These are phyloP conservation scores for Dryocosmus kuriphilus DNA, from an alignment of 2,888 invertebrate species.

Conservation along the genomic window DNA sequence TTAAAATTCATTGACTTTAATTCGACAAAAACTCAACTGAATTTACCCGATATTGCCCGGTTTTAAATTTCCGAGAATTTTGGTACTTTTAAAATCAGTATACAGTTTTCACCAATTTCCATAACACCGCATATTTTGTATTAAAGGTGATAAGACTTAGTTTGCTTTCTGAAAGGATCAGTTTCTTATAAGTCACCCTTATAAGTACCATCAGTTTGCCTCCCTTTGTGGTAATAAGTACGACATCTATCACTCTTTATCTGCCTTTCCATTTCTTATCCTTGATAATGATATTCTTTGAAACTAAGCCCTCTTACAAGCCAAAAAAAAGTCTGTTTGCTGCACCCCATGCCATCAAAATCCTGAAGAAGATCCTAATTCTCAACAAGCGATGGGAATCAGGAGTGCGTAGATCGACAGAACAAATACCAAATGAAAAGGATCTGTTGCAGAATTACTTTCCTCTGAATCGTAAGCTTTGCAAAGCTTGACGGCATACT, in stretches of 20 bases:
- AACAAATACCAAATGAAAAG: conserved; percentile 5
- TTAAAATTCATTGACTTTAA: no score
- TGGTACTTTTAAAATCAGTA: no score
- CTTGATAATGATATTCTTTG: conserved; percentile 16
- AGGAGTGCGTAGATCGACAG: not conserved
- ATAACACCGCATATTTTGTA: no score
- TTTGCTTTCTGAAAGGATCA: no score
- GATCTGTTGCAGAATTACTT: conserved; percentile 17
- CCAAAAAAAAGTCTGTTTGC: not conserved
- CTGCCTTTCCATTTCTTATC: not conserved
- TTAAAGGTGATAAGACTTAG: no score
- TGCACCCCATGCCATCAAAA: not conserved
- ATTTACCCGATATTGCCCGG: no score
- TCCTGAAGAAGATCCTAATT: not conserved
- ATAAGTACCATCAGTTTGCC: not conserved
- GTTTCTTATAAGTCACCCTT: no score
- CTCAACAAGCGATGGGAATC: not conserved
- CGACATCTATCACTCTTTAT: conserved; percentile 21
- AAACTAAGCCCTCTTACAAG: conserved; percentile 6
- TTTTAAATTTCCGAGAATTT: no score
- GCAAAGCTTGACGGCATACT: conserved; percentile 21
- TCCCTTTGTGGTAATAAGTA: not conserved
- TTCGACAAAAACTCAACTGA: no score
- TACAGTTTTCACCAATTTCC: no score
- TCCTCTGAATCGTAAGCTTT: conserved; percentile 7